Conservation (phyloP, 2,888 invertebrate species). For the Graphium colonna region DNA sequence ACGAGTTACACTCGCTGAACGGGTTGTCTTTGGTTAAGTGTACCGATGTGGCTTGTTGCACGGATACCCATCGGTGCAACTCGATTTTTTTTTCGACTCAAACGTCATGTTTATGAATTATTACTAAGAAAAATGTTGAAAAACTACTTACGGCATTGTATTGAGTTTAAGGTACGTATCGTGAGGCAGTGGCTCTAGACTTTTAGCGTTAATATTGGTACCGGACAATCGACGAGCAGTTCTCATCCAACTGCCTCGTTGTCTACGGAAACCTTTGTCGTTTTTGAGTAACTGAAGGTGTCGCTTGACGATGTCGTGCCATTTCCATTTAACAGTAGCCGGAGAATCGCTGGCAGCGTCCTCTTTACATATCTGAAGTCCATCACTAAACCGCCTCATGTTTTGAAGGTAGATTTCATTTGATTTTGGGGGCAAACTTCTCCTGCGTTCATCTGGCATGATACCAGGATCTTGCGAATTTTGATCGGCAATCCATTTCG, state of each 20-base stretch:
- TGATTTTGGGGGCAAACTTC: conserved; percentile 73
- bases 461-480: conserved; percentile 67
- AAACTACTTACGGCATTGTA: conserved; percentile 69
- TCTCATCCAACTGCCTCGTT: conserved; percentile 72
- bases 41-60: conserved; percentile 45
- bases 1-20: conserved; percentile 56
- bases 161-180: conserved; percentile 72
- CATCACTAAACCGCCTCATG: conserved; percentile 74
- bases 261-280: conserved; percentile 70
- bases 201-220: conserved; percentile 55
- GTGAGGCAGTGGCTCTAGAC: conserved; percentile 51
- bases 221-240: conserved; percentile 68
- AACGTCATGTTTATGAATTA: conserved; percentile 18
- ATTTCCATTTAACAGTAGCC: conserved; percentile 74
- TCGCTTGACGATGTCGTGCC: conserved; percentile 75
- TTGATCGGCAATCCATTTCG: conserved; percentile 78
- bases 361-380: conserved; percentile 75
- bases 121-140: conserved; percentile 11
- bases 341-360: conserved; percentile 76
- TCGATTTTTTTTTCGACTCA: conserved; percentile 29
- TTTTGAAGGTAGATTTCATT: conserved; percentile 74
- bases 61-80: conserved; percentile 39
- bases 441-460: conserved; percentile 68
- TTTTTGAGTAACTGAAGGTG: conserved; percentile 70
- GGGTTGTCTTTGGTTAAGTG: conserved; percentile 50